A percentile compares a stretch with the other conserved stretches of the same genome.
Conservation (phyloP, 2,113 vertebrate genomes). For the Melanocharis versteri region DNA sequence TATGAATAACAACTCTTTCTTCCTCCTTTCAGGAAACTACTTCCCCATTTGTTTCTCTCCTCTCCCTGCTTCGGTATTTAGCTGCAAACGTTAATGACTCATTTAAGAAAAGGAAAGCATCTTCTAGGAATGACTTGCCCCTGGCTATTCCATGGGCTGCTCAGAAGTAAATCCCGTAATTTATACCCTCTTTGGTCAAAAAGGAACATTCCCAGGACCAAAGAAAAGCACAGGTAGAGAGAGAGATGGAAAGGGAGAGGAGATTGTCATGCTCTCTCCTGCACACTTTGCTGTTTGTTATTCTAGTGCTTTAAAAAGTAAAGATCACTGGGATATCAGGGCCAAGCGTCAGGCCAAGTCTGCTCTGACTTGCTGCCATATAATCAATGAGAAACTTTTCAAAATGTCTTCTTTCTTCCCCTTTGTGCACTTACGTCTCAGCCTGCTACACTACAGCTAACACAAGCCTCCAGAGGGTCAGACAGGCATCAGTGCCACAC, state of each 20-base stretch:
- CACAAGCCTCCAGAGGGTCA: background rate
- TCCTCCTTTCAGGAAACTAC: slow-evolving; percentile 30
- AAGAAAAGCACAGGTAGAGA: background rate
- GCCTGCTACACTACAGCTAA: background rate
- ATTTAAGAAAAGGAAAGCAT: background rate
- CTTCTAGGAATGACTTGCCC: background rate
- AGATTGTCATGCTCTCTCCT: background rate
- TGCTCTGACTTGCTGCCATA: background rate
- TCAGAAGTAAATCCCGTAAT: background rate
- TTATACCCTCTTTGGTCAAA: background rate
- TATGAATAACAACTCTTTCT: background rate
- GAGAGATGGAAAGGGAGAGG: background rate
- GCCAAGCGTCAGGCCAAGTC: background rate
- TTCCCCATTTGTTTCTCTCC: background rate
- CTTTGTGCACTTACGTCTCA: background rate
- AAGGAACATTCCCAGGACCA: background rate
- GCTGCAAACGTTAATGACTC: background rate
- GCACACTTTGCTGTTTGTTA: background rate
- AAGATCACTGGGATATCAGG: background rate
- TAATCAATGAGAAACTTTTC: background rate
- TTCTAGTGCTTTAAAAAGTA: background rate
- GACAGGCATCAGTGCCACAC: background rate
- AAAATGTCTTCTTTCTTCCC: background rate
- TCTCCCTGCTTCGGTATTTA: background rate
- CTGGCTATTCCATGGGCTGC: background rate